A percentile compares a stretch with the other conserved stretches of the same genome.
These are phyloP conservation scores for Helicolenus hilgendorfi DNA, from an alignment of 2,797 vertebrate species.

Conservation along the genomic window DNA sequence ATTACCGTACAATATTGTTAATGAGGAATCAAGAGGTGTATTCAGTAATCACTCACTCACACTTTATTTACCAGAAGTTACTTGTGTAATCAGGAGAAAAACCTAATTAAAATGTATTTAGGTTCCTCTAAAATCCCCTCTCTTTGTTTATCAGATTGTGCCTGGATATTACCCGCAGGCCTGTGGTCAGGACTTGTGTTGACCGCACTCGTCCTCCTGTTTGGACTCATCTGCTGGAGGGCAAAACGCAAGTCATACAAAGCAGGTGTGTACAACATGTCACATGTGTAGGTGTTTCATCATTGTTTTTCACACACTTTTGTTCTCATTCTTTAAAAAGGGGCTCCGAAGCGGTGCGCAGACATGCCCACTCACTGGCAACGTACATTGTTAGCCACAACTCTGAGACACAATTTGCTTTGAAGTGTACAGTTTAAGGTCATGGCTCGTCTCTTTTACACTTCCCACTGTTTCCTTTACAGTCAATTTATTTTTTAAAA, in stretches of 20 bases:
- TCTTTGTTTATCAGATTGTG: constrained; percentile 66
- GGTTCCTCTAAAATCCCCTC: background rate
- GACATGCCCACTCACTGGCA: background rate
- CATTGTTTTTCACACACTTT: background rate
- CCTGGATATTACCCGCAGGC: constrained; percentile 78
- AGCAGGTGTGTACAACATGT: constrained; percentile 58
- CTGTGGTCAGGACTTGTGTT: constrained; percentile 84
- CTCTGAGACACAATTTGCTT: constrained; percentile 18
- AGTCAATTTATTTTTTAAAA: background rate
- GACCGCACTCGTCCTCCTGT: constrained; percentile 55
- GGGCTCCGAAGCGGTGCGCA: background rate
- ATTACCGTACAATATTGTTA: background rate
- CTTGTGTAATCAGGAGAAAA: background rate
- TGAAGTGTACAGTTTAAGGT: constrained; percentile 52
- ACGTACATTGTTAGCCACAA: background rate
- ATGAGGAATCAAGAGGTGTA: background rate
- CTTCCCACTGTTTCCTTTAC: constrained; percentile 57
- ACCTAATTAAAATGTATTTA: background rate
- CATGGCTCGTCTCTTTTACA: constrained; percentile 16
- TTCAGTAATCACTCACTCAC: background rate
- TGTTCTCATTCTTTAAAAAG: background rate
- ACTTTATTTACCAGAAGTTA: constrained; percentile 22
- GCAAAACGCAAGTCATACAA: constrained; percentile 58
- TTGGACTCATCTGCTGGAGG: constrained; percentile 68
- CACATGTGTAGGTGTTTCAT: background rate